Percentiles rank a stretch among this genome's conserved stretches.
These are phyloP conservation scores for Sander lucioperca DNA, from an alignment of 2,113 vertebrate species.

Conservation along the genomic window DNA sequence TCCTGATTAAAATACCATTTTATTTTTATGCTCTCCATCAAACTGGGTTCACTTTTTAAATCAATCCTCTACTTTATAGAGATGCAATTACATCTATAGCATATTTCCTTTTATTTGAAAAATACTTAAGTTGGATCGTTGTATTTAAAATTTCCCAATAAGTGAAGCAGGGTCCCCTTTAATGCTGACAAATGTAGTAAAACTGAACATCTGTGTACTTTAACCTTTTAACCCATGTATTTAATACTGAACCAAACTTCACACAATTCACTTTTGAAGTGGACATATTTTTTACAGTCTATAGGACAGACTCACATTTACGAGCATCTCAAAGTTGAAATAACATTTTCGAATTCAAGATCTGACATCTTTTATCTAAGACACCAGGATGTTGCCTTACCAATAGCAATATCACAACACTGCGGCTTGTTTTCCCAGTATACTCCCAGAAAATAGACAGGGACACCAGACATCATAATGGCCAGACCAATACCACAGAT, in stretches of 20 bases:
- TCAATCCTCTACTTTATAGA: not conserved
- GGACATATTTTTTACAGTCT: no score
- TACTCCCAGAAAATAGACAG: conserved; percentile 87
- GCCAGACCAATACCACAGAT: conserved; percentile 86
- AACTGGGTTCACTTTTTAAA: not conserved
- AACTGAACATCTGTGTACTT: not conserved
- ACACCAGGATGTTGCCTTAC: conserved; percentile 70
- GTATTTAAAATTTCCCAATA: not conserved
- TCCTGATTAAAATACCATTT: not conserved
- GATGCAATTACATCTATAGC: not conserved
- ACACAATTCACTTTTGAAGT: no score
- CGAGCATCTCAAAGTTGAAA: not conserved
- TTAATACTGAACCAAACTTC: not conserved
- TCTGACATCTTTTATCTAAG: not conserved
- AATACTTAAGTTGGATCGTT: not conserved
- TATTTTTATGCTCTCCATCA: not conserved
- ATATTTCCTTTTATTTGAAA: not conserved
- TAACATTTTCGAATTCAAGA: not conserved
- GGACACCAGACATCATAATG: conserved; percentile 88
- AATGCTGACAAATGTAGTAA: not conserved
- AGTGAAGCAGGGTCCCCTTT: not conserved
- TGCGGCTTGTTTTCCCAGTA: conserved; percentile 87
- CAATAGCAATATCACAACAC: conserved; percentile 77
- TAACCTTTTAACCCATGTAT: not conserved
- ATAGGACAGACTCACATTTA: not conserved